Evolutionary conservation across 2,797 vertebrate genomes (phyloP).

Genomic region (Gila robusta): DNA sequence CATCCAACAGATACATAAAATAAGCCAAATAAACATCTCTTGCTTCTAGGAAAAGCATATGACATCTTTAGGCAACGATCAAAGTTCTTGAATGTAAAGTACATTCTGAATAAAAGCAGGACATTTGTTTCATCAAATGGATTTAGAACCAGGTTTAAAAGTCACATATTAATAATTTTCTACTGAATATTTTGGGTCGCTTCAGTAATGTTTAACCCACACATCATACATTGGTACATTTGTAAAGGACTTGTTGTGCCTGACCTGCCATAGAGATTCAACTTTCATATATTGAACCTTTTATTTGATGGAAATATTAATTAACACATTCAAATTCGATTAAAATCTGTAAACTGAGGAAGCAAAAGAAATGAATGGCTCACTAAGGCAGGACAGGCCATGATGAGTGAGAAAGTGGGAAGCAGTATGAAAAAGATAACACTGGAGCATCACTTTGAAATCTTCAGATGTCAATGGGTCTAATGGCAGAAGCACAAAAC

Average conservation of each 20-base stretch:
- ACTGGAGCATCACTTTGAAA: slow-evolving; percentile 45
- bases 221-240: neutral
- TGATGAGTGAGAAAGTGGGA: slow-evolving; percentile 9
- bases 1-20: slow-evolving; percentile 34
- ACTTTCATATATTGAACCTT: neutral
- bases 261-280: neutral
- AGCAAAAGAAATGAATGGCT: slow-evolving; percentile 37
- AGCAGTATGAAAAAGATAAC: slow-evolving; percentile 24
- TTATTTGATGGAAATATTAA: neutral
- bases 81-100: neutral
- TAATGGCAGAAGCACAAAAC: slow-evolving; percentile 25
- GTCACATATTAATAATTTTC: neutral
- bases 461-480: slow-evolving; percentile 57
- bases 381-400: slow-evolving; percentile 22
- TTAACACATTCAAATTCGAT: slow-evolving; percentile 27
- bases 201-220: neutral
- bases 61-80: neutral
- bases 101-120: neutral
- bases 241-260: slow-evolving; percentile 1
- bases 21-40: slow-evolving; percentile 24
- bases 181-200: neutral
- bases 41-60: neutral
- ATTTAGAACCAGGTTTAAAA: neutral
- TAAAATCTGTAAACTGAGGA: slow-evolving; percentile 47
- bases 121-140: neutral